Percentiles rank a stretch among this genome's conserved stretches.
Conservation (phyloP, 2,113 vertebrate species). For the Scolopax mira region DNA sequence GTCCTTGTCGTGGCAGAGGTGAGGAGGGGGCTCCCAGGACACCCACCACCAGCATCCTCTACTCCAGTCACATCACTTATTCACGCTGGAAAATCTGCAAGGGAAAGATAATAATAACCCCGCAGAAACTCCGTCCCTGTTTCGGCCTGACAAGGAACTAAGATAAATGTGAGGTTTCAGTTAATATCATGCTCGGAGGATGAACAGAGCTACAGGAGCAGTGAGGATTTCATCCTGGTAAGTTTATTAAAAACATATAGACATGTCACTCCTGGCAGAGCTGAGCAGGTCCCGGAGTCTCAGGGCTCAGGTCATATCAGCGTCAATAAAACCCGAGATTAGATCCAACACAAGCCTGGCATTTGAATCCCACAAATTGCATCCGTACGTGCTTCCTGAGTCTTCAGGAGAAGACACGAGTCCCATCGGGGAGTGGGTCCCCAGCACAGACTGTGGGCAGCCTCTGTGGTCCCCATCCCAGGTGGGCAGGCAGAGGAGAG, state of each 20-base stretch:
- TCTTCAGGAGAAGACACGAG: neutral
- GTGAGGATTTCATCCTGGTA: neutral
- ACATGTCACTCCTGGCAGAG: neutral
- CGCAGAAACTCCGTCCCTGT: neutral
- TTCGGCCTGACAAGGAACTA: neutral
- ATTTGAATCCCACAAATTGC: neutral
- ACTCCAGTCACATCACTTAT: neutral
- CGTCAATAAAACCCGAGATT: neutral
- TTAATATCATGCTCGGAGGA: neutral
- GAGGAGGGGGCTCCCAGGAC: neutral
- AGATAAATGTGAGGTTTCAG: conserved; percentile 41
- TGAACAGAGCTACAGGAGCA: neutral
- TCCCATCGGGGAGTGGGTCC: rapidly evolving
- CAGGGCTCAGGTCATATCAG: neutral
- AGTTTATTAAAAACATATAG: conserved; percentile 43
- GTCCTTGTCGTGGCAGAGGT: rapidly evolving
- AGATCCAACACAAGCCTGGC: neutral
- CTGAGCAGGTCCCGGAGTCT: neutral
- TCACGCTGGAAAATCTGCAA: neutral
- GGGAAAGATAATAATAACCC: neutral
- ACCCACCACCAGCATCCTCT: neutral
- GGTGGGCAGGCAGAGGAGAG: neutral
- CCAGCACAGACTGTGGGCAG: neutral
- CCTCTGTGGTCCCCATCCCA: rapidly evolving
- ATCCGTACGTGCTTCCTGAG: neutral